Evolutionary conservation across 2,797 vertebrate genomes (phyloP).

Genomic region (Xenopus petersii): DNA sequence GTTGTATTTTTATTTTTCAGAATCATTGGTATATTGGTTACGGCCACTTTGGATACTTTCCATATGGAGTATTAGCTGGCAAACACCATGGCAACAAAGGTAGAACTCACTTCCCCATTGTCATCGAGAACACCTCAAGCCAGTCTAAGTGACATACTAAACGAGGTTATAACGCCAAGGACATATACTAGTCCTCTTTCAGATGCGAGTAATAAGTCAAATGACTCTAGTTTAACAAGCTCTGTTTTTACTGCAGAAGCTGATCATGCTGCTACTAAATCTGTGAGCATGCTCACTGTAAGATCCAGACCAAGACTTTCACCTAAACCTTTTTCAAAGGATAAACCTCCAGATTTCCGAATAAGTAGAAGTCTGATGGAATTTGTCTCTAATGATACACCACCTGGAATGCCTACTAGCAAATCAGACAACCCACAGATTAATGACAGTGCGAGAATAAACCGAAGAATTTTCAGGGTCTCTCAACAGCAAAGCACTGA

Average conservation of each 20-base stretch:
- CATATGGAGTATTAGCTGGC: slow-evolving; percentile 46
- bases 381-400: slow-evolving; percentile 54
- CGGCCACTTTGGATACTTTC: slow-evolving; percentile 1
- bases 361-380: slow-evolving; percentile 63
- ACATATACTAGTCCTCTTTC: slow-evolving; percentile 73
- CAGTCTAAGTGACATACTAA: slow-evolving; percentile 55
- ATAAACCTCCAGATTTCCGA: slow-evolving; percentile 63
- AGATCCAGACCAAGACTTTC: slow-evolving; percentile 77
- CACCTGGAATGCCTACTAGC: slow-evolving; percentile 19
- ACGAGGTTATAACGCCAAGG: slow-evolving; percentile 57
- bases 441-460: slow-evolving; percentile 3
- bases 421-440: slow-evolving; percentile 48
- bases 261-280: slow-evolving; percentile 60
- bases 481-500: slow-evolving; percentile 4
- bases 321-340: slow-evolving; percentile 82
- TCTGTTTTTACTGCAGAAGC: slow-evolving; percentile 66
- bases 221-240: slow-evolving; percentile 60
- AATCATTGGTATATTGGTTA: slow-evolving; percentile 30
- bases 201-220: slow-evolving; percentile 70
- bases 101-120: slow-evolving; percentile 63
- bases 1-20: slow-evolving; percentile 15
- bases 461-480: slow-evolving; percentile 1
- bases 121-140: slow-evolving; percentile 55
- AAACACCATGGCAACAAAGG: slow-evolving; percentile 65
- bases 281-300: slow-evolving; percentile 53